A percentile compares a stretch with the other conserved stretches of the same genome.
Conservation (phyloP, 1,140 invertebrate species). For the Tetraneura akinire region DNA sequence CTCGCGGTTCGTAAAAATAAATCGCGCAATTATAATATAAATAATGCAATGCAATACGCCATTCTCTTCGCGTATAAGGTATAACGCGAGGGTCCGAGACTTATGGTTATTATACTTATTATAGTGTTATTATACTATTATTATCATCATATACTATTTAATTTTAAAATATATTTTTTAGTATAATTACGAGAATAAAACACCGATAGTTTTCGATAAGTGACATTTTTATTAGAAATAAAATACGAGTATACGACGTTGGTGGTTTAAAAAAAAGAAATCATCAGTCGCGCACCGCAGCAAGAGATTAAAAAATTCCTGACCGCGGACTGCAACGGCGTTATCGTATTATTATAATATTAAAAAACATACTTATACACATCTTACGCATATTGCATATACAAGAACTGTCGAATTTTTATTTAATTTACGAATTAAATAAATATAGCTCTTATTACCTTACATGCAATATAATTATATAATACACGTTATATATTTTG, state of each 20-base stretch:
- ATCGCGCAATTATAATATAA: background rate
- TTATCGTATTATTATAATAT: background rate
- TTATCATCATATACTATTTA: too few relatives aligned
- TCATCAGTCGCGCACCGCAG: background rate
- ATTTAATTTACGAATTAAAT: background rate
- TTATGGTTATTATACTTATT: background rate
- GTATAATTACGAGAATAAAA: background rate
- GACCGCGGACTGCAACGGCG: background rate
- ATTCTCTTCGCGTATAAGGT: background rate
- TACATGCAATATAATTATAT: too few relatives aligned
- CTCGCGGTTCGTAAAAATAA: too few relatives aligned
- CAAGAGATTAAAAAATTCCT: background rate
- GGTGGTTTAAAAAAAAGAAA: background rate
- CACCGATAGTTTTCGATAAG: background rate
- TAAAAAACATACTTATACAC: too few relatives aligned
- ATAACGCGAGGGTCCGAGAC: background rate
- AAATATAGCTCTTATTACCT: too few relatives aligned
- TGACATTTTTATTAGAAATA: constrained; percentile 32
- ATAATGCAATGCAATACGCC: too few relatives aligned
- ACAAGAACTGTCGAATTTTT: background rate
- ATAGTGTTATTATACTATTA: too few relatives aligned
- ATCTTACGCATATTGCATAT: background rate
- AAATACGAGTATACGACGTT: background rate
- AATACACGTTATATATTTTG: too few relatives aligned
- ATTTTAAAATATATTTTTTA: background rate